phyloP scores from a whole-genome alignment of 2,888 invertebrate species.

The Parnassius glacialis region DNA sequence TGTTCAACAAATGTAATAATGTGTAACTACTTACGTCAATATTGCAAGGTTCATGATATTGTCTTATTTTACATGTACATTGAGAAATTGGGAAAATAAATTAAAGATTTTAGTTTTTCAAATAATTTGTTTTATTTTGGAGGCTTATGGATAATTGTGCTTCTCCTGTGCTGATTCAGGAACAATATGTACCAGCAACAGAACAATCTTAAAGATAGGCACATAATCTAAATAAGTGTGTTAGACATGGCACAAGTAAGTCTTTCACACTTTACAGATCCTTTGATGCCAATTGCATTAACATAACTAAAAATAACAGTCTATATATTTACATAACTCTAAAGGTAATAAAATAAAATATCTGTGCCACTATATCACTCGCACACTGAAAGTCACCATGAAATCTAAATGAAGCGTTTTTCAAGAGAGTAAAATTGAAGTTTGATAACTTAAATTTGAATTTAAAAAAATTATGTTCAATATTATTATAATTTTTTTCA shows the following conservation, averaged over 20 bases:
- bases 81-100: conserved; percentile 47
- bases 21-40: background rate
- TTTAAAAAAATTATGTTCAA: no score
- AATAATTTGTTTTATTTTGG: conserved; percentile 63
- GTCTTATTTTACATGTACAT: conserved; percentile 27
- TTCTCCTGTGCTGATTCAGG: conserved; percentile 58
- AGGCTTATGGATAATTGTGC: conserved; percentile 63
- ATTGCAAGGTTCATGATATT: background rate
- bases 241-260: conserved; percentile 62
- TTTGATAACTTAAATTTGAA: no score
- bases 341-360: conserved; percentile 12
- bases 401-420: no score
- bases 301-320: conserved; percentile 65
- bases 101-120: conserved; percentile 60
- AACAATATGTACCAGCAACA: conserved; percentile 50
- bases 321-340: conserved; percentile 58
- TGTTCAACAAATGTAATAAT: background rate
- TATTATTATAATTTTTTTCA: no score
- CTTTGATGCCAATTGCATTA: conserved; percentile 53
- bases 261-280: conserved; percentile 50
- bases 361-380: conserved; percentile 2
- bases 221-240: conserved; percentile 36
- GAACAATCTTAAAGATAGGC: conserved; percentile 35
- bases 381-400: background rate
- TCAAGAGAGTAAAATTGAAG: no score